Conservation (phyloP, 2,888 invertebrate genomes). For the Aleiodes testaceus region DNA sequence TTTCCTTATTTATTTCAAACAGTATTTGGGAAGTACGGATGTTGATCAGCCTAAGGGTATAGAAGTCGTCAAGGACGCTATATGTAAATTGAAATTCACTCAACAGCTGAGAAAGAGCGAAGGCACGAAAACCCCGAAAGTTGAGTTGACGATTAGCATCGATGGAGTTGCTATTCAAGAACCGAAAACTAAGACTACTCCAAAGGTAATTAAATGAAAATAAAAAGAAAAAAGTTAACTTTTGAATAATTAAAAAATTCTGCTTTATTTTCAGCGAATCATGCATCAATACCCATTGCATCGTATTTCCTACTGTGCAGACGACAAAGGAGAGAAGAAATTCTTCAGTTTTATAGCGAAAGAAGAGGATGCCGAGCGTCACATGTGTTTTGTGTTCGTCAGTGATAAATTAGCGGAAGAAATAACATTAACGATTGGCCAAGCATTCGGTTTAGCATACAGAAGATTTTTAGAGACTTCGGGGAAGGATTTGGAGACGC, state of each 20-base stretch:
- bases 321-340: conserved; percentile 97
- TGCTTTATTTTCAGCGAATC: conserved; percentile 76
- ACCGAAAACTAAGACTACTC: conserved; percentile 71
- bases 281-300: conserved; percentile 97
- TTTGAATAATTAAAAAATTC: conserved; percentile 10
- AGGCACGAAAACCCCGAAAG: conserved; percentile 91
- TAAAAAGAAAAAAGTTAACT: too few relatives aligned
- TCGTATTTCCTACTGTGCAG: conserved; percentile 98
- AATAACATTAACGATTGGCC: conserved; percentile 97
- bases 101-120: conserved; percentile 94
- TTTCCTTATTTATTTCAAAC: conserved; percentile 53
- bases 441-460: conserved; percentile 98
- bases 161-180: conserved; percentile 96
- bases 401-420: conserved; percentile 98
- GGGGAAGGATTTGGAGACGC: conserved; percentile 90
- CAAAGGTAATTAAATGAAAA: conserved; percentile 68
- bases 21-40: conserved; percentile 95
- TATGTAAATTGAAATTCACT: conserved; percentile 94
- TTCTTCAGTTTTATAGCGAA: conserved; percentile 97
- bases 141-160: conserved; percentile 96
- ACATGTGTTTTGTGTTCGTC: conserved; percentile 97
- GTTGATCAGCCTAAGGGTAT: conserved; percentile 98
- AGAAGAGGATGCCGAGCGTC: conserved; percentile 82
- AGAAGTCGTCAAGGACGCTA: conserved; percentile 97
- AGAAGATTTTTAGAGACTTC: conserved; percentile 94